These are phyloP conservation scores for Numenius phaeopus DNA, from an alignment of 2,797 vertebrate species.

Conservation along the genomic window DNA sequence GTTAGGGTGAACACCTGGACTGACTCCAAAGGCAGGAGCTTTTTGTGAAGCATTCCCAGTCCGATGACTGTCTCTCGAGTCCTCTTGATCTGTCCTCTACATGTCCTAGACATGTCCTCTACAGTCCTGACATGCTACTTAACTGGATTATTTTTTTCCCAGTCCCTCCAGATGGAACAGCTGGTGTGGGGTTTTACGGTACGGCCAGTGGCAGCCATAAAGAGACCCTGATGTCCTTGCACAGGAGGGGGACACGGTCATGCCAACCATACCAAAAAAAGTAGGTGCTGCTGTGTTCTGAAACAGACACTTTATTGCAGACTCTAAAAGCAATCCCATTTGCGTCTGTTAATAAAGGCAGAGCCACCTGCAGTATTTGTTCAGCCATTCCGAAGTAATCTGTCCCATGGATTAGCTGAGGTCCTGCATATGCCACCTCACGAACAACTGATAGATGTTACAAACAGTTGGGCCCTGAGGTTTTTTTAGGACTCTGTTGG, in stretches of 20 bases:
- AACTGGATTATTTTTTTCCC: neutral
- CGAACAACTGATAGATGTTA: neutral
- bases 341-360: neutral
- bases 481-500: neutral
- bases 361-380: neutral
- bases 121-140: neutral
- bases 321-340: neutral
- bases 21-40: neutral
- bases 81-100: neutral
- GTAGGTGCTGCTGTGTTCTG: neutral
- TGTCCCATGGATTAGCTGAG: neutral
- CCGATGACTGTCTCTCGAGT: neutral
- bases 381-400: neutral
- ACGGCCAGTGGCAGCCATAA: neutral
- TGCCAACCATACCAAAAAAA: neutral
- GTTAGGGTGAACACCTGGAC: neutral
- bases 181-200: neutral
- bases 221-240: neutral
- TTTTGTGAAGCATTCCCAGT: neutral
- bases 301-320: neutral
- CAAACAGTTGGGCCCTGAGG: neutral
- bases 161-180: neutral
- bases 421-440: slow-evolving; percentile 4
- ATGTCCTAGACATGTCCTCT: neutral
- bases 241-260: neutral